Base-by-base conservation (phyloP, 2,888 invertebrate genomes). In the Zaprionus lineosus region DNA sequence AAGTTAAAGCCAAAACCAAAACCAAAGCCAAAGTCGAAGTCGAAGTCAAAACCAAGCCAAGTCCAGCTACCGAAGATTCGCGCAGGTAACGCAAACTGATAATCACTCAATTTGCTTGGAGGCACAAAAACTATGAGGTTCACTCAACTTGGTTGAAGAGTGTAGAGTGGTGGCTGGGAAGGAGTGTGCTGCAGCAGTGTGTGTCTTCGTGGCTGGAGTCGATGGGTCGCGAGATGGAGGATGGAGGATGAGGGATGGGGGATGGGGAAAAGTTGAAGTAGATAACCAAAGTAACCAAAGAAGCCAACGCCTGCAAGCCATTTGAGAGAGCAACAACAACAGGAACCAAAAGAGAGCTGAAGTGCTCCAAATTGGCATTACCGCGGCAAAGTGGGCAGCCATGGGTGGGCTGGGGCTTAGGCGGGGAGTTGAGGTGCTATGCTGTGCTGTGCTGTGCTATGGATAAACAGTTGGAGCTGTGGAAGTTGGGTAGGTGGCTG, bases 291-390 rank as follows among this genome's bases (percentile, higher is more conserved):
- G 37, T 46, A 58, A 44, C 50, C 57, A 47, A 62, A 62, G 74
- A 69, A 69, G 83, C 79, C 51, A 76, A 84, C 70, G 84, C 84
- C 78, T 81, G 77, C 65, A 14, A 84, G 84, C 65, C 52, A 71
- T 77, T 66, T 66, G n/a, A n/a, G n/a, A 63, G 58, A 69, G 56
- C 40, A 68, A 52, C 50, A 65, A 58, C 62, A 59, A 41, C 48
- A 36, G 31, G 15, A 52, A 2, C n/a, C n/a, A n/a, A 24, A 9
- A 31, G 12, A 31, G 16, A 7, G 6, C 66, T 69, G 59, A 55
- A 81, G 84, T 82, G 82, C 71, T 84, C 62, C 82, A 81, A 84
- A 84, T 84, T 78, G 82, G 69, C 84, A 73, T 83, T 81, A 76
- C 58, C 65, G 52, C 59, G 47, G 58, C 50, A 51, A 70, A 64